Percentiles rank a stretch among this genome's conserved stretches.
Conservation (phyloP, 2,797 vertebrate genomes). For the Parambassis ranga region DNA sequence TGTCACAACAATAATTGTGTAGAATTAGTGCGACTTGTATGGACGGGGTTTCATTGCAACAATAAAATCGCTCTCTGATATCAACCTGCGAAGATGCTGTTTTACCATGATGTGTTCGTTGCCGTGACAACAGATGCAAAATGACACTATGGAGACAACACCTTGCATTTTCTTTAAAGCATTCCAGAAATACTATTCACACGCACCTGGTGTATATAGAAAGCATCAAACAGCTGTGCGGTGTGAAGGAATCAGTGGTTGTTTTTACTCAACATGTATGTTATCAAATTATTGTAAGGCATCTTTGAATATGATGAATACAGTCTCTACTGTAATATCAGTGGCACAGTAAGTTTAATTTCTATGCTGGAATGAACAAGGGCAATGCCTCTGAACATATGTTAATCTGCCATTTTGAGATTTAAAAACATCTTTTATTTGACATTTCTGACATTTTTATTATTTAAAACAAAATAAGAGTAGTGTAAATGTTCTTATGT, state of each 20-base stretch:
- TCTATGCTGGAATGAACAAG: too few relatives aligned
- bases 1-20: slow-evolving; percentile 9
- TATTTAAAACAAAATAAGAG: slow-evolving; percentile 16
- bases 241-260: too few relatives aligned
- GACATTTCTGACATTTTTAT: slow-evolving; percentile 9
- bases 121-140: slow-evolving; percentile 41
- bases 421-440: too few relatives aligned
- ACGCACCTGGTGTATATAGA: background rate
- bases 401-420: too few relatives aligned
- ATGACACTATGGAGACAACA: slow-evolving; percentile 25
- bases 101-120: slow-evolving; percentile 11
- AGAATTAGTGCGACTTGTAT: background rate
- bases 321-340: too few relatives aligned
- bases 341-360: too few relatives aligned
- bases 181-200: background rate
- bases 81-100: background rate
- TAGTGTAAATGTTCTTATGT: slow-evolving; percentile 19
- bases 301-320: too few relatives aligned
- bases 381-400: too few relatives aligned
- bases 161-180: slow-evolving; percentile 11
- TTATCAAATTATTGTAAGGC: too few relatives aligned
- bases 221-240: too few relatives aligned
- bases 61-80: background rate
- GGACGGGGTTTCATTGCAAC: slow-evolving; percentile 1
- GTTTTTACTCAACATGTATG: too few relatives aligned